Base-by-base conservation (phyloP, 2,113 vertebrate genomes). In the Phaetusa simplex region DNA sequence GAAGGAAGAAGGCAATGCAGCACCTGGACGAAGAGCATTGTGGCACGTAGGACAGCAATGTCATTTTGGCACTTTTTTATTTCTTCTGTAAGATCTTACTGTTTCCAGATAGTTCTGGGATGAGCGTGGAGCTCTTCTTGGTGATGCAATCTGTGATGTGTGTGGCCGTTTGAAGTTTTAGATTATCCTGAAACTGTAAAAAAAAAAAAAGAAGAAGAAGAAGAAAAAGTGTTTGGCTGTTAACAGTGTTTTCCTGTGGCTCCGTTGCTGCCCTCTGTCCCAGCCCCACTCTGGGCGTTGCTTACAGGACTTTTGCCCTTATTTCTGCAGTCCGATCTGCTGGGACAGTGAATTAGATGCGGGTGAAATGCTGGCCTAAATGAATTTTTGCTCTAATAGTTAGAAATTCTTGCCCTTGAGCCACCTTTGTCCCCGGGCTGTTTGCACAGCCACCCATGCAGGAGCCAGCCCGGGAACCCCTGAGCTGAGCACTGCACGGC, bases 311-410 rank as follows among this genome's bases (percentile, higher is more conserved):
- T 52, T 43, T 12, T 5, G 12, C 47, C 1, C 45, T 26, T 5
- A 2, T 20, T 26, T 22, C 52, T 14, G 14, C 7, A 16, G 30
- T 3, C 43, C 2, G 7, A 14, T 9, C 18, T 6, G 42, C 30
- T 0, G 0, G 49, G 30, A 4, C 2, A 5, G 40, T 13, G 3
- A 18, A 5, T 20, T 2, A 19, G 40, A 7, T 49, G 2, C 42
- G 4, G 64, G 43, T 9, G 12, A 21, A 17, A 7, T 2, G 7
- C 36, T 3, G 52, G 9, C 43, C 62, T 8, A 3, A 22, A 3
- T 12, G 1, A 30, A 66, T 17, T 13, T 14, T 1, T 30, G 50
- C 14, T 65, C 27, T 3, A 3, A 20, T 1, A 5, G 49, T 21
- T 3, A 4, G 38, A n/a, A 66, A 17, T 13, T 2, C 14, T 24